Evolutionary conservation across 2,797 vertebrate genomes (phyloP), one percentile per base, ranked within the genome.

Genomic region (Diplodus puntazzo): DNA sequence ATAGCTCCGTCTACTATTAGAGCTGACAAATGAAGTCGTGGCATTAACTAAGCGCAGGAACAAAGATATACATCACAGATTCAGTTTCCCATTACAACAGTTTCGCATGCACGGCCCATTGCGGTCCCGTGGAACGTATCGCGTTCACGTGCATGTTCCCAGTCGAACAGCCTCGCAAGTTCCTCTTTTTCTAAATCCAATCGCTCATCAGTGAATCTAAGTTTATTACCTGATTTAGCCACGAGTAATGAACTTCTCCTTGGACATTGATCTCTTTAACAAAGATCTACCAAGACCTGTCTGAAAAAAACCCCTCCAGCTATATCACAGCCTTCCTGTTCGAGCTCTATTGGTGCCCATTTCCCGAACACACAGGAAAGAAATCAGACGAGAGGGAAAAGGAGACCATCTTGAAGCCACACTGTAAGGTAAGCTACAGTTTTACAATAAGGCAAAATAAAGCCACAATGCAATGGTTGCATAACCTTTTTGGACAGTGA

Each of bases 241-340:
- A 60, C 74, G 79, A 76, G 80, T 87, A 84, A 88, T 79, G 69
- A 84, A 61, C 62, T 80, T 78, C 46, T 84, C 59, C 49, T 81
- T 70, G 52, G 73, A 75, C 80, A 88, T 69, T 84, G 79, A 90
- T 83, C 80, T 79, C 65, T 81, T 52, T 82, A 85, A 83, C 84
- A 72, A 85, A 80, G 74, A 83, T 77, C 78, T 75, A 83, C 77
- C 55, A 80, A 80, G 57, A 70, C 39, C 62, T 76, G 53, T 89
- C 71, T 25, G 77, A 70, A 82, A 52, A 57, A 45, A 43, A 43
- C 12, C 42, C 42, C 45, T 69, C 20, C 17, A 62, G 70, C 72
- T 67, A 11, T 50, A 53, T 54, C 57, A 62, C 23, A 43, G 57
- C 17, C 12, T 45, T 27, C 9, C 18, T 5, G 13, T 14, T 82